These are phyloP conservation scores for Mythimna pallens DNA, from an alignment of 2,888 invertebrate species.

Conservation along the genomic window DNA sequence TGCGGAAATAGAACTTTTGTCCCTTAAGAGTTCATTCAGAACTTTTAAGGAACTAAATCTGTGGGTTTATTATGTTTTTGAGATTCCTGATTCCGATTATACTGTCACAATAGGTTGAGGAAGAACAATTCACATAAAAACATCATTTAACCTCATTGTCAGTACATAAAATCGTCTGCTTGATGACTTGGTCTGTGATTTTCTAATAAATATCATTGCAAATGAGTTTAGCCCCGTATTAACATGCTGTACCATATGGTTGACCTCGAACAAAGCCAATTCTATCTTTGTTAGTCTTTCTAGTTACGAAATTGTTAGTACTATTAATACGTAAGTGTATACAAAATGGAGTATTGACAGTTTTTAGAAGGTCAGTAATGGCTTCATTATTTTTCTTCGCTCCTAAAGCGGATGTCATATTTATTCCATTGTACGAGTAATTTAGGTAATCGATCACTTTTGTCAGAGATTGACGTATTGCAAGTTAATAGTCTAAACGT, in stretches of 20 bases:
- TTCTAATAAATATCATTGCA: conserved; percentile 41
- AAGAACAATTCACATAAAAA: conserved; percentile 25
- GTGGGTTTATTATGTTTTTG: conserved; percentile 6
- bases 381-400: conserved; percentile 16
- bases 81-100: background rate
- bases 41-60: conserved; percentile 2
- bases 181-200: conserved; percentile 16
- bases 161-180: conserved; percentile 31
- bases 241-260: conserved; percentile 17
- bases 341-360: conserved; percentile 1
- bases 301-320: conserved; percentile 20
- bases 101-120: background rate
- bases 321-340: conserved; percentile 9
- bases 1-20: conserved; percentile 13
- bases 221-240: conserved; percentile 21
- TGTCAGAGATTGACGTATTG: background rate
- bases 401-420: too few relatives aligned
- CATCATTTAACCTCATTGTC: conserved; percentile 1
- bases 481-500: background rate
- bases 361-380: conserved; percentile 8
- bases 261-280: conserved; percentile 30
- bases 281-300: conserved; percentile 10
- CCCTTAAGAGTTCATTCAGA: background rate
- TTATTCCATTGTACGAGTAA: conserved; percentile 1
- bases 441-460: conserved; percentile 1